Evolutionary conservation across 2,113 vertebrate species (phyloP).

Genomic region (Pseudorectes ferrugineus): DNA sequence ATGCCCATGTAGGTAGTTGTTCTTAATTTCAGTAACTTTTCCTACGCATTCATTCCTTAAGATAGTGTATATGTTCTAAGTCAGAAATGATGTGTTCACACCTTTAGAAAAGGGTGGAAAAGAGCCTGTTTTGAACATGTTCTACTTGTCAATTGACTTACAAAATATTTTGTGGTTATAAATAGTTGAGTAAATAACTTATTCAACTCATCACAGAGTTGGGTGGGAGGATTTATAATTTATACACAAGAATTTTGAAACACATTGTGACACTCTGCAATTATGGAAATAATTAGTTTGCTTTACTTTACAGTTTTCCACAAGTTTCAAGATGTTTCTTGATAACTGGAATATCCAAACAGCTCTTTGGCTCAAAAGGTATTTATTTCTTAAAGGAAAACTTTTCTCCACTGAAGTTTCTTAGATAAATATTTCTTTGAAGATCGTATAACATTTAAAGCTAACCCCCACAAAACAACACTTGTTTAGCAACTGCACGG

Average conservation of each 20-base stretch:
- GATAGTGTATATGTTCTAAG: not conserved
- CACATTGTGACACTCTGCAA: not conserved
- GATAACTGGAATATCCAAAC: conserved; percentile 99
- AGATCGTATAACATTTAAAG: not conserved
- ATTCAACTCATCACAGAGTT: not conserved
- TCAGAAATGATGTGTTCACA: not conserved
- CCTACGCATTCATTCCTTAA: not conserved
- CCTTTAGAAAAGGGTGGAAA: not conserved
- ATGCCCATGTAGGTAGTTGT: not conserved
- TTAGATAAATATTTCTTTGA: not conserved
- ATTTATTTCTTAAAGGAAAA: not conserved
- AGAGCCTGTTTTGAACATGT: not conserved
- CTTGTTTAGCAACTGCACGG: not conserved
- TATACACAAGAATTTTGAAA: not conserved
- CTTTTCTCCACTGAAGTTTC: not conserved
- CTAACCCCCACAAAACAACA: not conserved
- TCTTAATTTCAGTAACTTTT: not conserved
- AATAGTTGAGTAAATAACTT: not conserved
- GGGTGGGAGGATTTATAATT: not conserved
- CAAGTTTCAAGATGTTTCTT: conserved; percentile 97
- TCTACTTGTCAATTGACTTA: not conserved
- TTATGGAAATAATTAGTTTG: not conserved
- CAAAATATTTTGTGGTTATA: not conserved
- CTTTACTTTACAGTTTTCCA: conserved; percentile 84
- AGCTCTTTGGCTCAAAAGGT: conserved; percentile 98